Percentiles rank a stretch among this genome's conserved stretches.
These are phyloP conservation scores for Glareola pratincola DNA, from an alignment of 2,113 vertebrate species.

Conservation along the genomic window DNA sequence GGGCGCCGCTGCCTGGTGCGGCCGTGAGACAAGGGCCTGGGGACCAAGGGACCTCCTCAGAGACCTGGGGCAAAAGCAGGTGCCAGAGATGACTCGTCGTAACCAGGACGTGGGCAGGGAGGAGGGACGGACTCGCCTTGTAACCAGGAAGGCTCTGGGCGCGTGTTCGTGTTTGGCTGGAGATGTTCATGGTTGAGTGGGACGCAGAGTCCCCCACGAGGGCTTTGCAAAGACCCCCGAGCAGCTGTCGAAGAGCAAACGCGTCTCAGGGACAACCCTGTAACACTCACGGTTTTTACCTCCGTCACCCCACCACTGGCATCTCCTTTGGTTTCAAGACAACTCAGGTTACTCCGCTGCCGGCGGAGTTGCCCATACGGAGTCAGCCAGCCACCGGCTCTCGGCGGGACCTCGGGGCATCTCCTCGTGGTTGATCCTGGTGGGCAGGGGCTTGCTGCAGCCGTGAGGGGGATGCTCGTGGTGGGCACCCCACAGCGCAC, in stretches of 20 bases:
- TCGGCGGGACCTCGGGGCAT: neutral
- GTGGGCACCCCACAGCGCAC: neutral
- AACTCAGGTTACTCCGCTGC: neutral
- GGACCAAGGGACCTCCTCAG: neutral
- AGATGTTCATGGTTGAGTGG: neutral
- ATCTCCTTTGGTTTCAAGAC: neutral
- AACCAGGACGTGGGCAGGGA: neutral
- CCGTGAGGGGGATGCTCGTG: neutral
- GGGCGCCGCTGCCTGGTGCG: neutral
- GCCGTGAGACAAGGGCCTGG: fast-evolving
- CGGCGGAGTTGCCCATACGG: neutral
- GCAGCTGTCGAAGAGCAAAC: neutral
- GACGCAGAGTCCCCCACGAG: neutral
- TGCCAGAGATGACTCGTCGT: neutral
- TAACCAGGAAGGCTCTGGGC: neutral
- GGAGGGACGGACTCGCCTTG: neutral
- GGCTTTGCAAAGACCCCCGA: neutral
- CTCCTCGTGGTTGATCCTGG: neutral
- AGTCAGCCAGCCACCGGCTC: neutral
- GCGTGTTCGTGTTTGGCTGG: neutral
- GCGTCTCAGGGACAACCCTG: neutral
- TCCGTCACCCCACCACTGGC: neutral
- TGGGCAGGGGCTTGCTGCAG: fast-evolving
- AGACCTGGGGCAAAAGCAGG: neutral
- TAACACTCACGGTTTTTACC: neutral